Conservation (phyloP, 2,113 vertebrate species). For the Candoia aspera region DNA sequence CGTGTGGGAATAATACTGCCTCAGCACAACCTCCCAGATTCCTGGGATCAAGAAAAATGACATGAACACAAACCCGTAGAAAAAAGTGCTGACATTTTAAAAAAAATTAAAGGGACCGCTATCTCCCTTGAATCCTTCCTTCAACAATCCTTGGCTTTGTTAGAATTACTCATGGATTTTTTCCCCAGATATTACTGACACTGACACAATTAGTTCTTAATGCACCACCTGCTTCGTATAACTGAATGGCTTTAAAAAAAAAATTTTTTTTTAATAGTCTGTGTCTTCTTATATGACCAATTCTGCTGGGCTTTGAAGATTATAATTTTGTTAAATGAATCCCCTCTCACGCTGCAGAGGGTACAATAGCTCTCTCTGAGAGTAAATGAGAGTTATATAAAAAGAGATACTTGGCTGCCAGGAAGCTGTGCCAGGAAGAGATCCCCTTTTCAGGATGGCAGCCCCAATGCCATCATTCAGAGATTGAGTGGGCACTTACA, state of each 20-base stretch:
- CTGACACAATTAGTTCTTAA: too few relatives aligned
- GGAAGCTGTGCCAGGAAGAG: constrained; percentile 64
- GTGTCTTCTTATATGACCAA: constrained; percentile 15
- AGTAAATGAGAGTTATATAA: constrained; percentile 60
- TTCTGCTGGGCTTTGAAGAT: constrained; percentile 25
- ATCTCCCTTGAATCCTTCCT: rapidly evolving
- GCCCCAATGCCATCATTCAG: constrained; percentile 29
- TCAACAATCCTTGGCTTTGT: too few relatives aligned
- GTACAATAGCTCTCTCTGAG: constrained; percentile 64
- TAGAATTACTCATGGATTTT: too few relatives aligned
- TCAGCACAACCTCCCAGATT: constrained; percentile 13
- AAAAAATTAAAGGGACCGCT: not conserved
- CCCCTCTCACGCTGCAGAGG: constrained; percentile 50
- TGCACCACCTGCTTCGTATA: not conserved
- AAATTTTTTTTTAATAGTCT: constrained; percentile 46
- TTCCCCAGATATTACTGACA: rapidly evolving
- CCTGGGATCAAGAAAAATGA: constrained; percentile 4
- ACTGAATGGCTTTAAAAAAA: not conserved
- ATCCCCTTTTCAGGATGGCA: constrained; percentile 48
- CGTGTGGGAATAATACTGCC: constrained; percentile 13
- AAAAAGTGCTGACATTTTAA: too few relatives aligned
- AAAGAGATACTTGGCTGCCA: constrained; percentile 59
- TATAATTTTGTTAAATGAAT: constrained; percentile 8
- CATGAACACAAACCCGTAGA: not conserved
- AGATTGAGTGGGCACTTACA: not conserved